Conservation (phyloP, 2,113 vertebrate genomes). For the Cryptomyrus ogoouensis region DNA sequence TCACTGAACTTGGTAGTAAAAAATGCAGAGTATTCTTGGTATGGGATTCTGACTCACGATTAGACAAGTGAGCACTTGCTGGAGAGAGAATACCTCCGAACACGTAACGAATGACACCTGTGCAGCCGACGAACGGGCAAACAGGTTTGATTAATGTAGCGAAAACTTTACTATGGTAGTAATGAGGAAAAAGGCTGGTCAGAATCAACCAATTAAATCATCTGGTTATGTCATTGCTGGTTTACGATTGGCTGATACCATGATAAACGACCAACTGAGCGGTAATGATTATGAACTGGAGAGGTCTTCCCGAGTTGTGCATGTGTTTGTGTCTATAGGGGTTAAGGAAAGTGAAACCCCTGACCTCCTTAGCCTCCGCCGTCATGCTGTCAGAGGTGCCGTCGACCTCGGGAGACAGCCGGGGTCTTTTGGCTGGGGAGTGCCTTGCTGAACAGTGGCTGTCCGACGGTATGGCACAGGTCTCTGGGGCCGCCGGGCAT, state of each 20-base stretch:
- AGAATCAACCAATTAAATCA: neutral
- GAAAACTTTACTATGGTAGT: neutral
- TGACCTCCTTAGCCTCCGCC: slow-evolving; percentile 16
- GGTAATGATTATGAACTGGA: neutral
- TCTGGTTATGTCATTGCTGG: neutral
- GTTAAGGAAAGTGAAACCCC: neutral
- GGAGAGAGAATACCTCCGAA: neutral
- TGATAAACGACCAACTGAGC: neutral
- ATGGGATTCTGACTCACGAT: neutral
- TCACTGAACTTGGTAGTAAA: neutral
- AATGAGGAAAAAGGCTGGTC: neutral
- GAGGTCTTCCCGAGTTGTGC: neutral
- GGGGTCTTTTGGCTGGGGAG: slow-evolving; percentile 3
- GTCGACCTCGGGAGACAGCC: neutral
- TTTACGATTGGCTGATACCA: neutral
- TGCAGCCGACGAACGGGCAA: neutral
- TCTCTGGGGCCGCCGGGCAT: neutral
- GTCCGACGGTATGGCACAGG: neutral
- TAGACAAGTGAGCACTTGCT: neutral
- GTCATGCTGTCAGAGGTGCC: neutral
- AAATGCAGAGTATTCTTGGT: neutral
- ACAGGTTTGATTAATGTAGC: neutral
- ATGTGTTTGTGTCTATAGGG: neutral
- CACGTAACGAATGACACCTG: neutral
- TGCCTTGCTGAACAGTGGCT: neutral